These are phyloP conservation scores for Enteromius viviparus DNA, from an alignment of 2,797 vertebrate genomes.

Conservation along the genomic window DNA sequence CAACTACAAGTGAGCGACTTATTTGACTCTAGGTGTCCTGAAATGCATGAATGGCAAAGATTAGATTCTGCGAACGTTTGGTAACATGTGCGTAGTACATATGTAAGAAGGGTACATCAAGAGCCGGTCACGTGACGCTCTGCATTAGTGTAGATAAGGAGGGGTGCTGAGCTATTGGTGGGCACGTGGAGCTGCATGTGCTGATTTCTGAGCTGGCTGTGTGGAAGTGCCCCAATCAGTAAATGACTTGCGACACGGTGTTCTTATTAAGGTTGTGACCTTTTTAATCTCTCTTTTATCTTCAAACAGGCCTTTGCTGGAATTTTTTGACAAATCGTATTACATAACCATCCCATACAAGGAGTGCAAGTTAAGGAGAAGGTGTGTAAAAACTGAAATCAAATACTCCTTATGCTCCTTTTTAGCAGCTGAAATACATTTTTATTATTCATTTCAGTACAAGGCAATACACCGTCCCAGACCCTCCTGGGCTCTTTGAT, in stretches of 20 bases:
- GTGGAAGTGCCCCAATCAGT: conserved; percentile 14
- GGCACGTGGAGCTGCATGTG: background rate
- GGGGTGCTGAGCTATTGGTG: background rate
- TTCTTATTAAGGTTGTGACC: conserved; percentile 9
- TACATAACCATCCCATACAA: conserved; percentile 88
- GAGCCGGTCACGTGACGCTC: conserved; percentile 7
- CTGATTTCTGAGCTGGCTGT: background rate
- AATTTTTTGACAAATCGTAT: conserved; percentile 83
- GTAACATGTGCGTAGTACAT: background rate
- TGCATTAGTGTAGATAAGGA: conserved; percentile 36
- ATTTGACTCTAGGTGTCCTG: background rate
- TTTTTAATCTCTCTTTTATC: conserved; percentile 7
- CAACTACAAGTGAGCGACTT: conserved; percentile 82
- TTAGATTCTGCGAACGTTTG: conserved; percentile 48
- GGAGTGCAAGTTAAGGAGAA: conserved; percentile 90
- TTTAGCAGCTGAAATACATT: background rate
- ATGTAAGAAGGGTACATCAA: background rate
- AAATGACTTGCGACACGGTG: background rate
- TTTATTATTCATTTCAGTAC: conserved; percentile 71
- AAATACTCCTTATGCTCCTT: background rate
- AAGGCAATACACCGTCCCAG: conserved; percentile 84
- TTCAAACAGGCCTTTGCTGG: conserved; percentile 80
- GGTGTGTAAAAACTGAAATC: conserved; percentile 70
- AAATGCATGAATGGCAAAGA: conserved; percentile 34
- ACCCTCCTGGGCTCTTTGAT: conserved; percentile 90